phyloP scores from a whole-genome alignment of 2,797 vertebrate genomes.

The Schizopygopsis pylzovi region DNA sequence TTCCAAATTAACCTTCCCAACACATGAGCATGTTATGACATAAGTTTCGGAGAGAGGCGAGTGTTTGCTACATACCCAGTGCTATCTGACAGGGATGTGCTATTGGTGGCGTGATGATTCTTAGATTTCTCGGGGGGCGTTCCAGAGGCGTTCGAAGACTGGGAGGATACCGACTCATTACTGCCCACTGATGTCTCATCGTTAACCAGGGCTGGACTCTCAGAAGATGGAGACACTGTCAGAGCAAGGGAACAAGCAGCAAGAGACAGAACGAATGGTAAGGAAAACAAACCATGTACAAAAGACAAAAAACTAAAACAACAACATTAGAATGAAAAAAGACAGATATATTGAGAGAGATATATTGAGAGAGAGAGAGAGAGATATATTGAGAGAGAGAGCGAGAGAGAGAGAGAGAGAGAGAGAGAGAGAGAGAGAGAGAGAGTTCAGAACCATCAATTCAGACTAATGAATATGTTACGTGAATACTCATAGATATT shows the following conservation, averaged over 20 bases:
- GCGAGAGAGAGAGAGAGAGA: too few relatives aligned
- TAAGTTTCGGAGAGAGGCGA: not conserved
- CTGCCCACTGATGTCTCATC: constrained; percentile 89
- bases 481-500: not conserved
- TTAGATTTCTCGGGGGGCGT: constrained; percentile 77
- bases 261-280: not conserved
- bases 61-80: constrained; percentile 68
- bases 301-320: not conserved
- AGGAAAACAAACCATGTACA: not conserved
- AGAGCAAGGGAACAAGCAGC: not conserved
- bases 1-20: not conserved
- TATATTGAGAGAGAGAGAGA: too few relatives aligned
- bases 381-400: too few relatives aligned
- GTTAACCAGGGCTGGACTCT: constrained; percentile 73
- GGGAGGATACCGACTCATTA: constrained; percentile 91
- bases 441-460: not conserved
- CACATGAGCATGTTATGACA: not conserved
- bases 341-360: not conserved
- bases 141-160: constrained; percentile 84
- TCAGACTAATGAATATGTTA: constrained; percentile 7
- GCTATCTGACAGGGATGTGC: constrained; percentile 69
- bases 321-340: not conserved
- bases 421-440: too few relatives aligned
- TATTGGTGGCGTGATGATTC: constrained; percentile 72
- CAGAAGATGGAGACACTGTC: constrained; percentile 61